These are phyloP conservation scores for Ctena decussata DNA, from an alignment of 2,888 invertebrate species.

Conservation along the genomic window DNA sequence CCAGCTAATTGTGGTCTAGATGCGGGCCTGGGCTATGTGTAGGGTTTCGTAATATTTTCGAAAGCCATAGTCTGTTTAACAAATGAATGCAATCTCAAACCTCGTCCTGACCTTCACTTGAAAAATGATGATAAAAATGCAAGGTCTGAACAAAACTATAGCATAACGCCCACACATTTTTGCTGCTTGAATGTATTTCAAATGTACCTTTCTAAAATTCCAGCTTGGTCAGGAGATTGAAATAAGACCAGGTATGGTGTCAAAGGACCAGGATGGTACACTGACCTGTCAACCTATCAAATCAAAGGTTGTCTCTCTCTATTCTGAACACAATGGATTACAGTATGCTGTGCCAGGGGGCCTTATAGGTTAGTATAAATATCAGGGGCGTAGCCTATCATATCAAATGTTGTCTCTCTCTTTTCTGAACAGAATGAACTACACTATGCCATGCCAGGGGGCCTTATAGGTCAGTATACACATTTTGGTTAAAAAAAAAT, in stretches of 20 bases:
- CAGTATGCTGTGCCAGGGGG: conserved; percentile 99
- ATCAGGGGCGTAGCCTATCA: conserved; percentile 93
- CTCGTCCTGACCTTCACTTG: no score
- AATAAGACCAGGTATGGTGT: conserved; percentile 98
- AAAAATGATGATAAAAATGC: no score
- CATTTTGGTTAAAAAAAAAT: no score
- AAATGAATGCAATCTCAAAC: no score
- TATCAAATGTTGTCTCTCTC: conserved; percentile 98
- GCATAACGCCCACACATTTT: no score
- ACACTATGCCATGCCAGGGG: conserved; percentile 99
- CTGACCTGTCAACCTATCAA: conserved; percentile 99
- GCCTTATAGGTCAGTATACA: conserved; percentile 93
- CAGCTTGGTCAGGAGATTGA: conserved; percentile 99
- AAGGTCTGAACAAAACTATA: no score
- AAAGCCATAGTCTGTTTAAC: no score
- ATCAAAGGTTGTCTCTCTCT: conserved; percentile 98
- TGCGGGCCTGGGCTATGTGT: no score
- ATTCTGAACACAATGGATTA: conserved; percentile 98
- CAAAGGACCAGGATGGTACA: conserved; percentile 98
- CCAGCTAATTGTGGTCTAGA: no score
- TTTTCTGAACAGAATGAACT: conserved; percentile 99
- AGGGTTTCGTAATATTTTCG: no score
- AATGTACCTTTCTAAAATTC: no score
- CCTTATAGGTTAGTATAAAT: conserved; percentile 92
- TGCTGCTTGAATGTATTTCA: no score